Conservation (phyloP, 1,140 invertebrate genomes). For the Choristoneura fumiferana region DNA sequence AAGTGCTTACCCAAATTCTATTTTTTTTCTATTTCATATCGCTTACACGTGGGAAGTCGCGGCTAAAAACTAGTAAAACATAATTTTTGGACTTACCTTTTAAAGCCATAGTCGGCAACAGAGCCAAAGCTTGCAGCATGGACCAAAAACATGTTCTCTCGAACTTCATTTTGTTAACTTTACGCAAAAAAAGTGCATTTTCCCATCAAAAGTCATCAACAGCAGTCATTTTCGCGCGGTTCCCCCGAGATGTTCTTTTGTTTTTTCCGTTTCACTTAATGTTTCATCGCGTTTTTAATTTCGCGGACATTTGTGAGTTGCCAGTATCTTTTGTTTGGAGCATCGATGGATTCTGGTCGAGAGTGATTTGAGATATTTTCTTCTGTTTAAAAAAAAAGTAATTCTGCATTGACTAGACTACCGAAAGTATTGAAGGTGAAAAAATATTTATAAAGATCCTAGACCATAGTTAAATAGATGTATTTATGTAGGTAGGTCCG, state of each 20-base stretch:
- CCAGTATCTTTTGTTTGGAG: background rate
- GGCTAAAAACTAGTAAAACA: no score
- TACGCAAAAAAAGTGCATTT: constrained; percentile 59
- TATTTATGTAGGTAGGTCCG: no score
- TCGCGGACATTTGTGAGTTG: constrained; percentile 9
- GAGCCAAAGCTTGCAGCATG: constrained; percentile 63
- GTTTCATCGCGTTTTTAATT: constrained; percentile 17
- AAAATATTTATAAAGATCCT: no score
- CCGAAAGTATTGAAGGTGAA: no score
- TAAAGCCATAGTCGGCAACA: constrained; percentile 66
- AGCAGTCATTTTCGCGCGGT: constrained; percentile 27
- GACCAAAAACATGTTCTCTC: constrained; percentile 64
- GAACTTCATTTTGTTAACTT: constrained; percentile 61
- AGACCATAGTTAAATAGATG: no score
- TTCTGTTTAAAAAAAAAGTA: no score
- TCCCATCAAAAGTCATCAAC: constrained; percentile 21
- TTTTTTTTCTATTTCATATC: no score
- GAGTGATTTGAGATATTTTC: no score
- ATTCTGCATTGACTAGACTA: no score
- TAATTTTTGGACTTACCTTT: constrained; percentile 48
- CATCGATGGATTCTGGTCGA: no score
- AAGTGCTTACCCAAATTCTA: no score
- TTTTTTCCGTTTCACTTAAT: constrained; percentile 22
- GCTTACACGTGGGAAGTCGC: no score
- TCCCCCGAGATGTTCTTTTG: constrained; percentile 31